phyloP scores from a whole-genome alignment of 1,140 invertebrate species.

The Scaptomyza montana region DNA sequence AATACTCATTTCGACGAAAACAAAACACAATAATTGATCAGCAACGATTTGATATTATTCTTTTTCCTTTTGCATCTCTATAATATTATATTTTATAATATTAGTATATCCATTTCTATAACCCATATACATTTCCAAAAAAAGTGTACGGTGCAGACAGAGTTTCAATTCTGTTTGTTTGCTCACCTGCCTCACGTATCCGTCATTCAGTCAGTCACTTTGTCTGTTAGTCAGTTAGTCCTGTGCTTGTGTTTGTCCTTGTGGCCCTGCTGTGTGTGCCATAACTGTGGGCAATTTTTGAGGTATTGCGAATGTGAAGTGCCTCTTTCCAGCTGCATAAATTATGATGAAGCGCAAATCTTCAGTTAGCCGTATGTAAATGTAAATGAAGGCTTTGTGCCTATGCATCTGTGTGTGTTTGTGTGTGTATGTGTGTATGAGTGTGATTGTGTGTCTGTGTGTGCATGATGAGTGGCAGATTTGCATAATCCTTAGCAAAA shows the following conservation, averaged over 20 bases:
- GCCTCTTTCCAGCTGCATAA: constrained; percentile 66
- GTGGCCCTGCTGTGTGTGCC: constrained; percentile 25
- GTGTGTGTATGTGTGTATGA: constrained; percentile 5
- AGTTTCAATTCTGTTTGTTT: constrained; percentile 50
- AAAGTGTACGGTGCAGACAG: constrained; percentile 15
- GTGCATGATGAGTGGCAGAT: constrained; percentile 77
- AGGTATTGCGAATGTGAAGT: constrained; percentile 72
- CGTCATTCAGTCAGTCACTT: constrained; percentile 19
- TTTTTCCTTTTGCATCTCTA: background rate
- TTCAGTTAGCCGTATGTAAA: constrained; percentile 81
- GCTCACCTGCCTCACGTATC: constrained; percentile 40
- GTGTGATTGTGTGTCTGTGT: constrained; percentile 40
- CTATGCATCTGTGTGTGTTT: constrained; percentile 20
- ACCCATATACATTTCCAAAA: background rate
- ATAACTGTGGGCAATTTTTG: constrained; percentile 79
- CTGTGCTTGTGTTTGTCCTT: constrained; percentile 41
- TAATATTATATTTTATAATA: background rate
- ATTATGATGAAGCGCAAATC: constrained; percentile 80
- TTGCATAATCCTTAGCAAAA: constrained; percentile 80
- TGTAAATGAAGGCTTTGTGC: constrained; percentile 74
- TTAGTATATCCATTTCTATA: background rate
- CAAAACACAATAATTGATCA: no score
- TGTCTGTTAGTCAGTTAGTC: constrained; percentile 10
- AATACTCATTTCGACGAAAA: no score
- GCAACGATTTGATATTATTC: no score